A percentile compares a stretch with the other conserved stretches of the same genome.
These are phyloP conservation scores for Spea multiplicata DNA, from an alignment of 2,113 vertebrate genomes.

Conservation along the genomic window DNA sequence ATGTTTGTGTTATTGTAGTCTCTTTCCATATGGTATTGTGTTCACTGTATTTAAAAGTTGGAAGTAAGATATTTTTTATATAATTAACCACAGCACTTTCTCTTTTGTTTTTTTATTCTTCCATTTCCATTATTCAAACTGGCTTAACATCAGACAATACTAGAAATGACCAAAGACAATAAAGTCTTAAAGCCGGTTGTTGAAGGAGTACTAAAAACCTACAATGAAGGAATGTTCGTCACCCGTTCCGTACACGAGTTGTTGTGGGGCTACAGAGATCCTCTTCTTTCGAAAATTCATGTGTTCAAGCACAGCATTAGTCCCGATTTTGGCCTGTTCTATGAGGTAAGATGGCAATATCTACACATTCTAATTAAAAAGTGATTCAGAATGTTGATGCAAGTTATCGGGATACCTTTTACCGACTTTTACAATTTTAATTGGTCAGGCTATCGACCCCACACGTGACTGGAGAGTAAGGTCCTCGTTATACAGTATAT, in stretches of 20 bases:
- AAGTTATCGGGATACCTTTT: no score
- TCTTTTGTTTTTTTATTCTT: background rate
- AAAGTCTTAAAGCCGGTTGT: conserved; percentile 48
- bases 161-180: conserved; percentile 64
- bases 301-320: conserved; percentile 53
- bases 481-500: no score
- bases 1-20: no score
- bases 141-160: conserved; percentile 69
- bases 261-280: conserved; percentile 90
- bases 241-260: conserved; percentile 73
- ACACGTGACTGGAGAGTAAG: no score
- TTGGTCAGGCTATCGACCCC: no score
- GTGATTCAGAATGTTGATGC: no score
- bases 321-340: conserved; percentile 82
- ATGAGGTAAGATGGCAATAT: conserved; percentile 69
- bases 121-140: background rate
- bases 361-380: no score
- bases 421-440: no score
- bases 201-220: conserved; percentile 58
- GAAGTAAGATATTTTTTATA: no score
- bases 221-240: conserved; percentile 71
- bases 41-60: no score
- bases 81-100: no score
- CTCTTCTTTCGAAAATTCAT: conserved; percentile 67
- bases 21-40: no score